Percentiles rank a stretch among this genome's conserved stretches.
phyloP scores from a whole-genome alignment of 2,888 invertebrate species.

The Antitype chi region DNA sequence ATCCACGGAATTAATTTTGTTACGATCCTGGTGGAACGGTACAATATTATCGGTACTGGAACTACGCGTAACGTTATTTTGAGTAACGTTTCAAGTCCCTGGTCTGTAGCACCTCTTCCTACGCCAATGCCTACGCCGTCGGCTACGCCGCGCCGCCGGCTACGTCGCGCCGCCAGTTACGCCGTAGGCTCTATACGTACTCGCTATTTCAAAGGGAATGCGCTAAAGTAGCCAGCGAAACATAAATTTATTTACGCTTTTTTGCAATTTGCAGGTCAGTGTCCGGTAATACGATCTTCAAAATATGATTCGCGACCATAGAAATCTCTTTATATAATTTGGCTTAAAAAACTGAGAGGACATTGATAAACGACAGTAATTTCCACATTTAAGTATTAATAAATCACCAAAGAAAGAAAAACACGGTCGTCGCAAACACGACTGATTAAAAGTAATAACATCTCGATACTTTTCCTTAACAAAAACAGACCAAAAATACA shows the following conservation, averaged over 20 bases:
- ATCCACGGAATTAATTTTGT: no score
- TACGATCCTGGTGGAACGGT: no score
- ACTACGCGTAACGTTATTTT: no score
- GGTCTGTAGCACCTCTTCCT: not conserved
- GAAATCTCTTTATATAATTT: not conserved
- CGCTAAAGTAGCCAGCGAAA: no score
- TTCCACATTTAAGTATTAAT: not conserved
- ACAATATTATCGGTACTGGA: no score
- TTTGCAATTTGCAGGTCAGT: no score
- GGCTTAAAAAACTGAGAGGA: not conserved
- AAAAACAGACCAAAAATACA: not conserved
- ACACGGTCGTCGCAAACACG: not conserved
- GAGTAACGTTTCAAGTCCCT: no score
- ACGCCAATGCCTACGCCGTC: not conserved
- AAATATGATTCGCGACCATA: no score
- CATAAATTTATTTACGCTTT: no score
- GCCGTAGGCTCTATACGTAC: not conserved
- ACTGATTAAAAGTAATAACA: not conserved
- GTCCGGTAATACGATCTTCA: no score
- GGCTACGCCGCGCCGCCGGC: not conserved
- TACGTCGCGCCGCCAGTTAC: constrained; percentile 5
- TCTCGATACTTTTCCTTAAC: not conserved
- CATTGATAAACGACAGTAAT: not conserved
- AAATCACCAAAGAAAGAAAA: not conserved
- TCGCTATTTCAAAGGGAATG: no score